These are phyloP conservation scores for Pollimyrus isidori DNA, from an alignment of 2,113 vertebrate species.

Conservation along the genomic window DNA sequence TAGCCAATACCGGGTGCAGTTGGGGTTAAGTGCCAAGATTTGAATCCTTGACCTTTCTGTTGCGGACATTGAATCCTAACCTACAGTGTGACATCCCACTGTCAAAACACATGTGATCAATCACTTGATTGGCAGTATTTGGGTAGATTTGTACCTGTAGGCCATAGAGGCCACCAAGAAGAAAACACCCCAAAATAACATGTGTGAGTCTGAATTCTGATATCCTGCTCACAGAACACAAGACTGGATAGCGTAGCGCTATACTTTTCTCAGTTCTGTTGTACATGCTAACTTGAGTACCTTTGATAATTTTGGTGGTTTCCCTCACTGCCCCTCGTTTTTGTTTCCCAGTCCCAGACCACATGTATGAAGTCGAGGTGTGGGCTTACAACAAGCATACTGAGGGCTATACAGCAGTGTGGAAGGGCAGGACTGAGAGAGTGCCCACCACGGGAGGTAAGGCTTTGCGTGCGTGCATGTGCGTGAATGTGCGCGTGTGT, in stretches of 20 bases:
- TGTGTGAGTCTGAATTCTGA: background rate
- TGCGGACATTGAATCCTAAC: background rate
- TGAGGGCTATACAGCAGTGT: conserved; percentile 80
- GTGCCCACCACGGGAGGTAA: conserved; percentile 48
- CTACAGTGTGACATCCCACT: background rate
- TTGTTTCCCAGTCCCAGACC: conserved; percentile 67
- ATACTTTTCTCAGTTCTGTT: background rate
- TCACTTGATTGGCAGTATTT: background rate
- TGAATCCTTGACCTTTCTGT: background rate
- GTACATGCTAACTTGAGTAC: background rate
- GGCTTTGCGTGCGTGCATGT: background rate
- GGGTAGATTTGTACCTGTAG: background rate
- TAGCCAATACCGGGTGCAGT: background rate
- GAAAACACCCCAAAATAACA: background rate
- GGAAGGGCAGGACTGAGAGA: conserved; percentile 89
- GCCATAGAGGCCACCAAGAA: background rate
- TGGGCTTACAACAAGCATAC: conserved; percentile 85
- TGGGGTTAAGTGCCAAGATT: background rate
- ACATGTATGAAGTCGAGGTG: conserved; percentile 83
- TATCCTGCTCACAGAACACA: background rate
- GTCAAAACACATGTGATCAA: background rate
- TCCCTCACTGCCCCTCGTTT: background rate
- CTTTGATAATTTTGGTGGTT: background rate
- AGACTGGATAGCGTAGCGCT: conserved; percentile 54
- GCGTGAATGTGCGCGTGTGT: too few relatives aligned